phyloP scores from a whole-genome alignment of 53 echinoderm and acorn worm genomes.

The Antedon mediterranea region DNA sequence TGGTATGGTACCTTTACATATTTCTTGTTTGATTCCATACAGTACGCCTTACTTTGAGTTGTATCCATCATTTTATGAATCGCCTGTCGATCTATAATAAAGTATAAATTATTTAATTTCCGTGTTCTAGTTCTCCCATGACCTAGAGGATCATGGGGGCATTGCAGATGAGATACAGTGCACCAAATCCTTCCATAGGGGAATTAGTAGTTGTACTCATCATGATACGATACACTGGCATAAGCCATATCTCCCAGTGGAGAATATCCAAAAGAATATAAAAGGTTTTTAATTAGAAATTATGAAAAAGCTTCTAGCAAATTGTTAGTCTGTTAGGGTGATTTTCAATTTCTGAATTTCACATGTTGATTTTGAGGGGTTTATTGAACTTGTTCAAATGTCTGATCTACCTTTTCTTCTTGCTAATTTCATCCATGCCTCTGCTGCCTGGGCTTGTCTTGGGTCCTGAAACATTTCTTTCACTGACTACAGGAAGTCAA shows the following conservation, averaged over 20 bases:
- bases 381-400: too few species aligned
- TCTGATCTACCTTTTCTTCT: slow-evolving; percentile 40
- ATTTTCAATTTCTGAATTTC: too few species aligned
- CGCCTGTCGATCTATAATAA: slow-evolving; percentile 36
- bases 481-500: slow-evolving; percentile 17
- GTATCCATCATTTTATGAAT: slow-evolving; percentile 46
- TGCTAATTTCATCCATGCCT: slow-evolving; percentile 98
- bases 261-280: too few species aligned
- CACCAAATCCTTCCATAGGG: too few species aligned
- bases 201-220: too few species aligned
- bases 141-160: slow-evolving; percentile 16
- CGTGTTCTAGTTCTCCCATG: too few species aligned
- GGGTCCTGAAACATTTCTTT: slow-evolving; percentile 60
- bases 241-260: too few species aligned
- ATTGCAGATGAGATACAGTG: too few species aligned
- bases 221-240: slow-evolving; percentile 5
- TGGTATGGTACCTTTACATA: slow-evolving; percentile 38
- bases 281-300: too few species aligned
- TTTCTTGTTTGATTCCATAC: slow-evolving; percentile 13
- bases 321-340: too few species aligned
- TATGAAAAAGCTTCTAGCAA: too few species aligned
- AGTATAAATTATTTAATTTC: neutral
- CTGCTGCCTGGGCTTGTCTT: slow-evolving; percentile 90
- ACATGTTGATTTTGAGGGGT: too few species aligned
- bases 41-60: slow-evolving; percentile 16